Evolutionary conservation across 2,797 vertebrate genomes (phyloP).

Genomic region (Coilia nasus): DNA sequence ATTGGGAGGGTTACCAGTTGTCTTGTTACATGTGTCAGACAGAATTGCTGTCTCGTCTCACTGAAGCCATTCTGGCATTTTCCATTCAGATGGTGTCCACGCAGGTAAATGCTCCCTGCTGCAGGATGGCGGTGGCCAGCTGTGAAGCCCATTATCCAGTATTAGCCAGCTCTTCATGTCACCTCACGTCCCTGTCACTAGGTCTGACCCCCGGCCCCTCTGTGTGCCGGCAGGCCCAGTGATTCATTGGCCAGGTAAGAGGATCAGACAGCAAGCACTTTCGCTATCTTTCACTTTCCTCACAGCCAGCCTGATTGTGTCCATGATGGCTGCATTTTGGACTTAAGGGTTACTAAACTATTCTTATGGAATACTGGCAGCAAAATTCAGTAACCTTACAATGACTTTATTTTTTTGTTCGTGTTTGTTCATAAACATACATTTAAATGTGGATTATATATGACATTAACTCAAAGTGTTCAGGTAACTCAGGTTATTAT

Average conservation of each 20-base stretch:
- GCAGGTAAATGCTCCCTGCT: conserved; percentile 43
- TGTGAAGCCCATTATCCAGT: conserved; percentile 67
- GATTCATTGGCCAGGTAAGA: conserved; percentile 47
- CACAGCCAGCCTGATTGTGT: conserved; percentile 13
- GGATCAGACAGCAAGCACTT: conserved; percentile 42
- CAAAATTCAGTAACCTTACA: background rate
- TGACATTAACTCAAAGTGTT: background rate
- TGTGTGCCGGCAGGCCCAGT: conserved; percentile 54
- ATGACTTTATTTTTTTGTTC: background rate
- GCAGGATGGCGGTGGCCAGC: conserved; percentile 33
- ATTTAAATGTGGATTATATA: background rate
- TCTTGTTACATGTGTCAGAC: conserved; percentile 23
- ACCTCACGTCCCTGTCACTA: conserved; percentile 65
- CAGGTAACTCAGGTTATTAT: background rate
- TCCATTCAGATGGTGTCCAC: conserved; percentile 38
- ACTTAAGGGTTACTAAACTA: background rate
- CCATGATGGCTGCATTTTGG: background rate
- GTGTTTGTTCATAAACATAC: background rate
- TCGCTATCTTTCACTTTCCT: conserved; percentile 48
- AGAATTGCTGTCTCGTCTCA: conserved; percentile 29
- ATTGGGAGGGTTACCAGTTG: conserved; percentile 33
- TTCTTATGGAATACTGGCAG: background rate
- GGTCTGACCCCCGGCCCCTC: conserved; percentile 53
- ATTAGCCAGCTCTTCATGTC: conserved; percentile 63
- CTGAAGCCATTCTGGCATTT: conserved; percentile 43